phyloP scores from a whole-genome alignment of 2,113 vertebrate species.

The Elaphurus davidianus region DNA sequence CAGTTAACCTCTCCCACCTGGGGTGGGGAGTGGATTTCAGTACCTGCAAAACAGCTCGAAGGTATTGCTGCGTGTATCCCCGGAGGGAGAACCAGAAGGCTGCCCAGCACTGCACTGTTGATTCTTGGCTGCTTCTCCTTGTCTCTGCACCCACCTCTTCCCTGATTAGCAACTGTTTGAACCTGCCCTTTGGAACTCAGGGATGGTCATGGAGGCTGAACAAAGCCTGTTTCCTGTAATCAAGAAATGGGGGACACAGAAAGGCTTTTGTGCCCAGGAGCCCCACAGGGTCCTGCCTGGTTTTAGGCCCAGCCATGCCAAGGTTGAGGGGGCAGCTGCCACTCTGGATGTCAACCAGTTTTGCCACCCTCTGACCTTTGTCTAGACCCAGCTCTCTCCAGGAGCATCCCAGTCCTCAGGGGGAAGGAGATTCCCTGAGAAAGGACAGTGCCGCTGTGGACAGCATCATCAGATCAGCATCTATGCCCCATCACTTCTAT shows the following conservation, averaged over 20 bases:
- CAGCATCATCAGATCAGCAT: neutral
- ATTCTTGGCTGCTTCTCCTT: neutral
- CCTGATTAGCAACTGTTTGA: neutral
- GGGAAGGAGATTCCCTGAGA: neutral
- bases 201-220: neutral
- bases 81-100: neutral
- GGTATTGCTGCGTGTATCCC: neutral
- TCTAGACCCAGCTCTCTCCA: neutral
- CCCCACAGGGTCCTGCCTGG: neutral
- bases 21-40: neutral
- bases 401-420: neutral
- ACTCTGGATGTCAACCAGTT: neutral
- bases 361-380: neutral
- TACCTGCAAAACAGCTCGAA: neutral
- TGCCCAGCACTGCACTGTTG: neutral
- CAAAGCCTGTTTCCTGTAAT: neutral
- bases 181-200: neutral
- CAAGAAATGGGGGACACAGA: neutral
- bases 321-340: neutral
- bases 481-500: neutral
- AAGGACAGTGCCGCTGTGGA: accelerated
- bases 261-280: neutral
- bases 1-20: neutral
- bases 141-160: neutral
- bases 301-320: neutral